Percentiles rank a stretch among this genome's conserved stretches.
Evolutionary conservation across 1,140 invertebrate genomes (phyloP).

Genomic region (Globodera rostochiensis): DNA sequence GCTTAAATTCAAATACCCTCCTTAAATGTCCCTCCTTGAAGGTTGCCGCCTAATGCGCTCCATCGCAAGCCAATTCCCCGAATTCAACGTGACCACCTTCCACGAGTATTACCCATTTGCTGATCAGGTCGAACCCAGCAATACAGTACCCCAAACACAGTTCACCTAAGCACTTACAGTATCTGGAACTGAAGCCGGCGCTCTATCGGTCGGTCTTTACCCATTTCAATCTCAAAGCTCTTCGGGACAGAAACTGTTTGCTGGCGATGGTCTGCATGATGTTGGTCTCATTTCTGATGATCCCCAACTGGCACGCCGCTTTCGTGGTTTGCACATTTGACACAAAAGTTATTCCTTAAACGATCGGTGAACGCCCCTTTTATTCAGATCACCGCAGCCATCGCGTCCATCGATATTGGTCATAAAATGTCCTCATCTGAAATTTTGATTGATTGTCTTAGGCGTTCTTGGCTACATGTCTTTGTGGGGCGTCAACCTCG

Average conservation of each 20-base stretch:
- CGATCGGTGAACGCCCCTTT: conserved; percentile 68
- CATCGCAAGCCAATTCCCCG: conserved; percentile 49
- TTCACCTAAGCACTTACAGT: conserved; percentile 18
- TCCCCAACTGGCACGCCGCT: conserved; percentile 36
- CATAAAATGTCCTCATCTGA: neutral
- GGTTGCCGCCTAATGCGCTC: conserved; percentile 60
- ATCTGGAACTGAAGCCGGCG: conserved; percentile 66
- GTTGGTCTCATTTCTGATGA: conserved; percentile 69
- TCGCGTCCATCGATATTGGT: conserved; percentile 79
- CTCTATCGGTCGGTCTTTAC: conserved; percentile 68
- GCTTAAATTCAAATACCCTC: neutral
- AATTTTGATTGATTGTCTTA: conserved; percentile 33
- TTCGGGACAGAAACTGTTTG: conserved; percentile 73
- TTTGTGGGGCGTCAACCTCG: conserved; percentile 81
- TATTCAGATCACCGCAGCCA: conserved; percentile 74
- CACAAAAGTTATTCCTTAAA: neutral
- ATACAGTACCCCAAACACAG: neutral
- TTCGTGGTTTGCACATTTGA: conserved; percentile 8
- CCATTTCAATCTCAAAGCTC: neutral
- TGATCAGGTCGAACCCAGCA: conserved; percentile 46
- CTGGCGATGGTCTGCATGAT: conserved; percentile 80
- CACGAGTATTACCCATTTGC: conserved; percentile 66
- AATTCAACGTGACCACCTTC: conserved; percentile 65
- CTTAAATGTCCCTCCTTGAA: neutral
- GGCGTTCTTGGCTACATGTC: conserved; percentile 80